These are phyloP conservation scores for Drosophila pseudotakahashii DNA, from an alignment of 2,888 invertebrate species.

Conservation along the genomic window DNA sequence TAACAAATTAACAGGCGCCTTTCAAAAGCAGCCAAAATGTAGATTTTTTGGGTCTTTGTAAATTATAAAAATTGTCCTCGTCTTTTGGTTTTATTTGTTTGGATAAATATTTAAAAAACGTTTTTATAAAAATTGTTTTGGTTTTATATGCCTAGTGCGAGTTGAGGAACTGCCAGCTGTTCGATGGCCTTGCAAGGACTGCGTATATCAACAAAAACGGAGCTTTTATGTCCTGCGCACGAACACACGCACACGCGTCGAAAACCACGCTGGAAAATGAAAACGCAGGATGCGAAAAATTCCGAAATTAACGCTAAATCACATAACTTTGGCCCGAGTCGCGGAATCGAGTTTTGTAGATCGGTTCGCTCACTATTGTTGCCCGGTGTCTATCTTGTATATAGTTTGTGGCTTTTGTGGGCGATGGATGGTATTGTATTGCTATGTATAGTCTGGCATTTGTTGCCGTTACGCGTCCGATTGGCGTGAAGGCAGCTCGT, in stretches of 20 bases:
- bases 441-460: constrained; percentile 20
- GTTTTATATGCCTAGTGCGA: constrained; percentile 10
- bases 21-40: not conserved
- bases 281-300: constrained; percentile 22
- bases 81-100: constrained; percentile 2
- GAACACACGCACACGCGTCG: constrained; percentile 26
- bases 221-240: constrained; percentile 67
- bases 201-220: constrained; percentile 49
- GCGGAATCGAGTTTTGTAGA: not conserved
- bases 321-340: constrained; percentile 61
- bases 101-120: constrained; percentile 31
- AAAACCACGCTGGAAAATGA: constrained; percentile 51
- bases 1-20: constrained; percentile 9
- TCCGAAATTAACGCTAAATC: constrained; percentile 46
- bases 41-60: not conserved
- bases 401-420: constrained; percentile 20
- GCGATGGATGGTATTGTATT: constrained; percentile 4
- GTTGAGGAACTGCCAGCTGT: constrained; percentile 56
- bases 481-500: constrained; percentile 79
- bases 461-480: constrained; percentile 64
- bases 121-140: constrained; percentile 21
- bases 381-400: constrained; percentile 7
- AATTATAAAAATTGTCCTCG: constrained; percentile 1
- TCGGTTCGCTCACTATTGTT: not conserved
- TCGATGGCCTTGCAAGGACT: constrained; percentile 60